phyloP scores from a whole-genome alignment of 2,797 vertebrate species.

The Semotilus atromaculatus region DNA sequence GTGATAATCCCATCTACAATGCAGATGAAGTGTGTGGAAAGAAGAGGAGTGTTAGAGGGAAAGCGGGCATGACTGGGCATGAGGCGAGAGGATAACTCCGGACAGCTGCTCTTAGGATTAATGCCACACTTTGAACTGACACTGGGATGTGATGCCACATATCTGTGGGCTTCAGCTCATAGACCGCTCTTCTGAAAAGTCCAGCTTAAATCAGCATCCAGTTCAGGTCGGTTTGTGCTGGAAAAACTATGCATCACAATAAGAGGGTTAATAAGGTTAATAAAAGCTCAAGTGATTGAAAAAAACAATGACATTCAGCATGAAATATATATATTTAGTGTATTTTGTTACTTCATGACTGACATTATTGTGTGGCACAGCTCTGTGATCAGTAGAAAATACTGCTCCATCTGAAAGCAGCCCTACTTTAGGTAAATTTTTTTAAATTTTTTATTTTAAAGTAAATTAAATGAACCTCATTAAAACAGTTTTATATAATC shows the following conservation, averaged over 20 bases:
- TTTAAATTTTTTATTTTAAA: too few relatives aligned
- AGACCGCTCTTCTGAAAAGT: not conserved
- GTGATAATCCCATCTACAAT: conserved; percentile 55
- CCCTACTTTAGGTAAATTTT: too few relatives aligned
- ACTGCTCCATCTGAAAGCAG: too few relatives aligned
- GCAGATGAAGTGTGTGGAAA: conserved; percentile 42
- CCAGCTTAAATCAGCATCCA: conserved; percentile 3
- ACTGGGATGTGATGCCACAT: conserved; percentile 25
- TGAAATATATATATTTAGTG: too few relatives aligned
- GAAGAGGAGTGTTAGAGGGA: conserved; percentile 26
- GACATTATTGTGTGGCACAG: too few relatives aligned
- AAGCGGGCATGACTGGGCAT: conserved; percentile 46
- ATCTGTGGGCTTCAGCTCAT: conserved; percentile 12
- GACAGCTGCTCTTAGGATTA: conserved; percentile 58
- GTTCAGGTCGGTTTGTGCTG: not conserved
- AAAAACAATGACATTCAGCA: not conserved
- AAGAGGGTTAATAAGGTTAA: conserved; percentile 23
- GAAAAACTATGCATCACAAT: not conserved
- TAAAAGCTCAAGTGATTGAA: not conserved
- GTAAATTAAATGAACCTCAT: not conserved
- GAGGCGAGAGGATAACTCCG: conserved; percentile 42
- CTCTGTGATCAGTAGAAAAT: too few relatives aligned
- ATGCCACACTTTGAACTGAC: conserved; percentile 57
- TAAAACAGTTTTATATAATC: not conserved
- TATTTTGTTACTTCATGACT: too few relatives aligned